Conservation (phyloP, 2,797 vertebrate species). For the Liasis olivaceus region DNA sequence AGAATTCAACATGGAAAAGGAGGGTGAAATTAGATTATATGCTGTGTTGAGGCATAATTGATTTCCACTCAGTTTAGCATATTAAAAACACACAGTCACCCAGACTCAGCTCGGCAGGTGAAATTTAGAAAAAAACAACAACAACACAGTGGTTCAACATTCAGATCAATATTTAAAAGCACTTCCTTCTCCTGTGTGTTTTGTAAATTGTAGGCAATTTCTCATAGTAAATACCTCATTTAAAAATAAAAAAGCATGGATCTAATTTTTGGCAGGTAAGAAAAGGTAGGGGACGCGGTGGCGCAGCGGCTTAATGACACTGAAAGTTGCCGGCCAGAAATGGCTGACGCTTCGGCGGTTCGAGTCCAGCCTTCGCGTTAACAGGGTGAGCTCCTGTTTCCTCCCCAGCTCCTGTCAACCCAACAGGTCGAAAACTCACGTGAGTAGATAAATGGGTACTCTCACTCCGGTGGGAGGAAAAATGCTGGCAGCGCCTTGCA, state of each 20-base stretch:
- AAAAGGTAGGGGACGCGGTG: too few relatives aligned
- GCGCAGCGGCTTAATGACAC: too few relatives aligned
- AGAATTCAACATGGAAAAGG: not conserved
- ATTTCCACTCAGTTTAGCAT: not conserved
- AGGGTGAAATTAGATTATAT: not conserved
- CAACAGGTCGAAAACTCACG: too few relatives aligned
- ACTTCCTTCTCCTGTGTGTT: not conserved
- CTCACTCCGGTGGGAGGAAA: too few relatives aligned
- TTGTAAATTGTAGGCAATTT: not conserved
- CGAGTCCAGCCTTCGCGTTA: too few relatives aligned
- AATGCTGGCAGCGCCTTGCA: too few relatives aligned
- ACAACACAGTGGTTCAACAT: not conserved
- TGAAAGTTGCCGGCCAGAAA: too few relatives aligned
- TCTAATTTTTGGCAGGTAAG: not conserved
- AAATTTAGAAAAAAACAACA: not conserved
- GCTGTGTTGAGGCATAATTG: not conserved
- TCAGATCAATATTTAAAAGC: not conserved
- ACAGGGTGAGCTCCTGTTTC: too few relatives aligned
- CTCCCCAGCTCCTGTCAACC: too few relatives aligned
- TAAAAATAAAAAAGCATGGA: not conserved
- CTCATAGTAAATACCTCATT: not conserved
- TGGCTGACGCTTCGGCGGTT: too few relatives aligned
- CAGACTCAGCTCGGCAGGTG: not conserved
- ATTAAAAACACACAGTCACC: not conserved
- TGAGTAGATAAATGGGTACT: too few relatives aligned